Conservation (phyloP, 2,888 invertebrate genomes). For the Hypercompe scribonia region DNA sequence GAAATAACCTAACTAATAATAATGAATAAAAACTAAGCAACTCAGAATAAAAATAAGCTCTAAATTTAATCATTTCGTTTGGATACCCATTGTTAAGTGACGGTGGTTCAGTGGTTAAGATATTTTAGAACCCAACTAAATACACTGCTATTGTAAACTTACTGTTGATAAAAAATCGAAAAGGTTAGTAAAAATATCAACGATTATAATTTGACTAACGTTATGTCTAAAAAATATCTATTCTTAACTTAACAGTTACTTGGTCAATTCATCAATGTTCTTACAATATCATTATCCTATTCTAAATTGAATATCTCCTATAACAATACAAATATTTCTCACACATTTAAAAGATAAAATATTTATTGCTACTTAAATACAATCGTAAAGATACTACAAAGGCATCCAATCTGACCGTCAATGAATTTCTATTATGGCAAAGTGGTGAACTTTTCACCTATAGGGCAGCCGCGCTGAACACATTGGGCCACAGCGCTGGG, state of each 20-base stretch:
- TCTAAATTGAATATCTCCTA: conserved; percentile 16
- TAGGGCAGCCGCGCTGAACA: too few species aligned
- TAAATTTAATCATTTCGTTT: too few species aligned
- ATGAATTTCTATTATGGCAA: conserved; percentile 34
- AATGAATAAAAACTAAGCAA: background rate
- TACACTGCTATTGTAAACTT: background rate
- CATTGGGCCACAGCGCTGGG: too few species aligned
- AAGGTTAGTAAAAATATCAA: background rate
- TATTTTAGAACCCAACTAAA: too few species aligned
- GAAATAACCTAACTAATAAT: background rate
- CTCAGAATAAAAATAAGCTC: background rate
- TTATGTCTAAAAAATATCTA: background rate
- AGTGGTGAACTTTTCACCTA: conserved; percentile 47
- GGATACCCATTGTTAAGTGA: too few species aligned
- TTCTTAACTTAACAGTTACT: conserved; percentile 6
- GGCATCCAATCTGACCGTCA: conserved; percentile 7
- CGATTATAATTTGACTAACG: too few species aligned
- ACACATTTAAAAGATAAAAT: conserved; percentile 27
- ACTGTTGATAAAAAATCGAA: background rate
- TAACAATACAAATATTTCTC: conserved; percentile 29
- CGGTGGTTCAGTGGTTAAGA: too few species aligned
- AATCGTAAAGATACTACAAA: conserved; percentile 21
- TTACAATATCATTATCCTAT: conserved; percentile 3
- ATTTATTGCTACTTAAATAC: conserved; percentile 21
- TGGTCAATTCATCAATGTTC: background rate